Percentiles rank a stretch among this genome's conserved stretches.
Evolutionary conservation across 2,888 invertebrate species (phyloP).

Genomic region (Drosophila kambysellisi): DNA sequence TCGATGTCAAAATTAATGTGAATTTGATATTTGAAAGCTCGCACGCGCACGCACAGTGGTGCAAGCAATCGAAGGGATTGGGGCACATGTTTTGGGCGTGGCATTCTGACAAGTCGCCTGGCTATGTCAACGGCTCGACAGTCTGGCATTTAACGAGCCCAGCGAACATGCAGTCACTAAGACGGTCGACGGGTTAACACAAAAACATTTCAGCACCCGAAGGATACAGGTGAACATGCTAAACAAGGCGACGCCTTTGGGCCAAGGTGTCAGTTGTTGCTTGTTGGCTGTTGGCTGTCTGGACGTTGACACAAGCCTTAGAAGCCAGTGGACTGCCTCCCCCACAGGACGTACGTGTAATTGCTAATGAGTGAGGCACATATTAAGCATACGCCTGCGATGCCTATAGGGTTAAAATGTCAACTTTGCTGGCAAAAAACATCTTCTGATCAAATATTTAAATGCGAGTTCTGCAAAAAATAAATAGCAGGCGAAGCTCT

Average conservation of each 20-base stretch:
- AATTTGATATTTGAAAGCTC: slow-evolving; percentile 76
- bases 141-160: slow-evolving; percentile 54
- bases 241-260: slow-evolving; percentile 52
- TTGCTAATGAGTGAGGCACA: slow-evolving; percentile 58
- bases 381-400: slow-evolving; percentile 40
- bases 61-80: not conserved
- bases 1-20: slow-evolving; percentile 79
- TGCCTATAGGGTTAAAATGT: slow-evolving; percentile 39
- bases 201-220: slow-evolving; percentile 58
- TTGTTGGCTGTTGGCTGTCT: slow-evolving; percentile 24
- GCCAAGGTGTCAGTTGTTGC: slow-evolving; percentile 33
- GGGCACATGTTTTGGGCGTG: slow-evolving; percentile 45
- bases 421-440: slow-evolving; percentile 43
- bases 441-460: slow-evolving; percentile 45
- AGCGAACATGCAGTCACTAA: slow-evolving; percentile 42
- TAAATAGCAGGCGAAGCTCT: slow-evolving; percentile 16
- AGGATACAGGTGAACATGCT: slow-evolving; percentile 57
- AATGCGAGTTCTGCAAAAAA: slow-evolving; percentile 36
- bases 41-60: slow-evolving; percentile 48
- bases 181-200: slow-evolving; percentile 18
- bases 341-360: slow-evolving; percentile 42
- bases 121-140: slow-evolving; percentile 60
- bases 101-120: slow-evolving; percentile 51
- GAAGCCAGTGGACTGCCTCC: slow-evolving; percentile 31
- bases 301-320: slow-evolving; percentile 56